Base-by-base conservation (phyloP, 2,797 vertebrate genomes). In the Spheniscus humboldti region DNA sequence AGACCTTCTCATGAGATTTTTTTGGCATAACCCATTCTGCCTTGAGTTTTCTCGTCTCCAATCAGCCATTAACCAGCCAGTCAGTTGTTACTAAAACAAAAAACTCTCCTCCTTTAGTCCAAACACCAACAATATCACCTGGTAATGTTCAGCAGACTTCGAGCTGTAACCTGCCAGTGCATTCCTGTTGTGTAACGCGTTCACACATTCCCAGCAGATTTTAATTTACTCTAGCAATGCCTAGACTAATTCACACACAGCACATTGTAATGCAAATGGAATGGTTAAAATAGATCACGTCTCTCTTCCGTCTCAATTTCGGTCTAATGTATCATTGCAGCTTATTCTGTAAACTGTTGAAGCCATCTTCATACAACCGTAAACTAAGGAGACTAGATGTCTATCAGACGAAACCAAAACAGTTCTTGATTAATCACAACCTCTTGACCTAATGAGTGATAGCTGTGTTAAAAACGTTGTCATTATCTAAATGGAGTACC, bases 351-450 rank as follows among this genome's bases (percentile, higher is more conserved):
- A 99, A 99, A 99, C 99, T 99, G 97, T 98, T 96, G 97, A 95
- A 98, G 98, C 98, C 98, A 98, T 98, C 98, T 98, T 99, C 97
- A 96, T 97, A 98, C 97, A 96, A 76, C 93, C 97, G 96, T 98
- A 98, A 98, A 99, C 98, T 98, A 98, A 98, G 98, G 98, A 98
- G 98, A 98, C 98, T 99, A 98, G 98, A 98, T 98, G 98, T 99
- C 98, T 99, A 99, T 98, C 98, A 97, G 98, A 97, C 91, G 13
- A 98, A 99, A 98, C 98, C 98, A 99, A 99, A 99, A 99, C 99
- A 99, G 98, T 98, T 69, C 98, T 98, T 99, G 99, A 99, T 99
- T 98, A 99, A 99, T 99, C 97, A 95, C 97, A 98, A 94, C 98
- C 98, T 98, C 97, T 98, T 98, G 98, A 98, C 98, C 98, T 96